Conservation (phyloP, 2,888 invertebrate species). For the Acheta domesticus region DNA sequence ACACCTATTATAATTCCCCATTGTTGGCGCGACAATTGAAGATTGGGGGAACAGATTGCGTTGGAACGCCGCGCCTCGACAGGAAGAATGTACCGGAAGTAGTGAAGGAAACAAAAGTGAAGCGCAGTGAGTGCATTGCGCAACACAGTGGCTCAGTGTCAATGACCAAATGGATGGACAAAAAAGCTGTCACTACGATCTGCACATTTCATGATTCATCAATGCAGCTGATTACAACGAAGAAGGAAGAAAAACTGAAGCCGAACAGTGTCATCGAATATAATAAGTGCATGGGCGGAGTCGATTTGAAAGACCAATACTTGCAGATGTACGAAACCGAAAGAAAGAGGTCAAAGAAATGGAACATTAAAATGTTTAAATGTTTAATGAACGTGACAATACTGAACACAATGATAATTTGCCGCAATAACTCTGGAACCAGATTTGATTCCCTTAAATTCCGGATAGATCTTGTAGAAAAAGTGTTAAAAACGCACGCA, state of each 20-base stretch:
- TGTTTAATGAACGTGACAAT: not conserved
- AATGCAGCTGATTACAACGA: not conserved
- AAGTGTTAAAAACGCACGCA: not conserved
- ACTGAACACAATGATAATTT: not conserved
- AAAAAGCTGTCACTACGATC: slow-evolving; percentile 18
- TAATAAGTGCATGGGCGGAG: slow-evolving; percentile 21
- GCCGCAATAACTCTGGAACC: not conserved
- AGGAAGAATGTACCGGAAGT: not conserved
- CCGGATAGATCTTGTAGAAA: not conserved
- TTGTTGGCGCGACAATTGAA: not conserved
- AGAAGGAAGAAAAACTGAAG: not conserved
- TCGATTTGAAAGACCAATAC: slow-evolving; percentile 20
- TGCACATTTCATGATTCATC: not conserved
- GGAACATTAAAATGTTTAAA: not conserved
- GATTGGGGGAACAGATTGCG: not conserved
- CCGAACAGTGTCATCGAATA: not conserved
- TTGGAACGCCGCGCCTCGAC: not conserved
- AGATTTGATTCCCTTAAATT: not conserved
- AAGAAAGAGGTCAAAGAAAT: not conserved
- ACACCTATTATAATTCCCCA: slow-evolving; percentile 26
- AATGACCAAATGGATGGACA: slow-evolving; percentile 19
- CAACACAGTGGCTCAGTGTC: slow-evolving; percentile 21
- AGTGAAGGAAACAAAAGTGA: not conserved
- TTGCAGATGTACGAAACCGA: not conserved
- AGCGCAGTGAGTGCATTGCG: not conserved